These are phyloP conservation scores for Melipona beecheii DNA, from an alignment of 2,888 invertebrate species.

Conservation along the genomic window DNA sequence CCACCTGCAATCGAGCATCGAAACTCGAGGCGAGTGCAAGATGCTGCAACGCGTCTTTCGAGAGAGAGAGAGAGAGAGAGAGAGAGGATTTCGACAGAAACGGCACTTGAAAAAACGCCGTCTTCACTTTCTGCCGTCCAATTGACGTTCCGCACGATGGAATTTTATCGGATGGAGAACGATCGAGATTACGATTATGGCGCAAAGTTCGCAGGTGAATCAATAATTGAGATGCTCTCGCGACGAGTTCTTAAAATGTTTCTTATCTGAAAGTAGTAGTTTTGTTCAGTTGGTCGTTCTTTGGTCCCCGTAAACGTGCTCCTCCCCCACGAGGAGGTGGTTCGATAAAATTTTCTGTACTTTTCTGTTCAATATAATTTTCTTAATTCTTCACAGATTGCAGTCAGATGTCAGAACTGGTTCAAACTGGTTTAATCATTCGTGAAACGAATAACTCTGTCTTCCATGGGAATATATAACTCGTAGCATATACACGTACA, in stretches of 20 bases:
- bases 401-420: background rate
- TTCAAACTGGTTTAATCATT: background rate
- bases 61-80: slow-evolving; percentile 2
- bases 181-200: background rate
- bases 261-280: background rate
- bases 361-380: background rate
- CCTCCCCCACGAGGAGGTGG: background rate
- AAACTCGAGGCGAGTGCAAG: slow-evolving; percentile 18
- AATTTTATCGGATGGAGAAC: background rate
- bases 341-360: background rate
- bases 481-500: no score
- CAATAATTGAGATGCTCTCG: background rate
- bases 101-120: no score
- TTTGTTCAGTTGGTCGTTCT: background rate
- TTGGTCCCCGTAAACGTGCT: background rate
- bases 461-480: no score
- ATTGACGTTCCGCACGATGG: background rate
- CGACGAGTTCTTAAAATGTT: no score
- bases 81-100: background rate
- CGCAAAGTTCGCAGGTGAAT: background rate
- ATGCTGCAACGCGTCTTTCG: background rate
- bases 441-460: background rate
- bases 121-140: background rate
- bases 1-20: slow-evolving; percentile 26
- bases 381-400: background rate